phyloP scores from a whole-genome alignment of 2,797 vertebrate genomes.

The Chrosomus eos region DNA sequence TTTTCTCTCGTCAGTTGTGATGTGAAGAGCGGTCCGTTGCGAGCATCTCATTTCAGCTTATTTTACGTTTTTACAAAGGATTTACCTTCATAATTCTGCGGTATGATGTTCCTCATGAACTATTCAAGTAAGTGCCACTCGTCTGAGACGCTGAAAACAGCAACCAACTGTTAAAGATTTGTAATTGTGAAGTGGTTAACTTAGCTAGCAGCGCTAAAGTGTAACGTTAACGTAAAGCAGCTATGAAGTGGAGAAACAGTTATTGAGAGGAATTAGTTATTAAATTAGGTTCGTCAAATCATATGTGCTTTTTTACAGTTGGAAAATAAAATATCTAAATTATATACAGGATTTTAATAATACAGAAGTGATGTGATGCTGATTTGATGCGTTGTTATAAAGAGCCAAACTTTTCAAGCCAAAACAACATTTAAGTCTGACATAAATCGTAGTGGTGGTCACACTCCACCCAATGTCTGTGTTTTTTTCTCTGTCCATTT shows the following conservation, averaged over 20 bases:
- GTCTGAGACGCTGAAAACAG: neutral
- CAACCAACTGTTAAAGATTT: neutral
- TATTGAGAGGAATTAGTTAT: neutral
- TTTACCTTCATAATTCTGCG: neutral
- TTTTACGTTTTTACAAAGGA: constrained; percentile 18
- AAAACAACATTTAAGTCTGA: neutral
- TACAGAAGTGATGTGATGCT: neutral
- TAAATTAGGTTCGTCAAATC: neutral
- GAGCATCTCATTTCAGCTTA: neutral
- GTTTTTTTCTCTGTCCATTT: neutral
- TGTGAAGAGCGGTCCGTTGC: neutral
- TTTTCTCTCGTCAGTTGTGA: constrained; percentile 3
- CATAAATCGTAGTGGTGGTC: neutral
- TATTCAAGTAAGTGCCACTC: constrained; percentile 26
- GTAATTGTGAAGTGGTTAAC: neutral
- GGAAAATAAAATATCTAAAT: neutral
- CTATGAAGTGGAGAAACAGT: neutral
- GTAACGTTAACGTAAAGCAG: neutral
- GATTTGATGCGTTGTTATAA: neutral
- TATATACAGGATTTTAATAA: neutral
- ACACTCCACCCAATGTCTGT: neutral
- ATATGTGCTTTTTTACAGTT: neutral
- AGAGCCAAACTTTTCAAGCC: neutral
- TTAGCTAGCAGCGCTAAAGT: constrained; percentile 42
- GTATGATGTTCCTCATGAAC: constrained; percentile 13